Evolutionary conservation across 2,888 invertebrate genomes (phyloP), one percentile per base, ranked within the genome.

Genomic region (Dasypogon diadema): DNA sequence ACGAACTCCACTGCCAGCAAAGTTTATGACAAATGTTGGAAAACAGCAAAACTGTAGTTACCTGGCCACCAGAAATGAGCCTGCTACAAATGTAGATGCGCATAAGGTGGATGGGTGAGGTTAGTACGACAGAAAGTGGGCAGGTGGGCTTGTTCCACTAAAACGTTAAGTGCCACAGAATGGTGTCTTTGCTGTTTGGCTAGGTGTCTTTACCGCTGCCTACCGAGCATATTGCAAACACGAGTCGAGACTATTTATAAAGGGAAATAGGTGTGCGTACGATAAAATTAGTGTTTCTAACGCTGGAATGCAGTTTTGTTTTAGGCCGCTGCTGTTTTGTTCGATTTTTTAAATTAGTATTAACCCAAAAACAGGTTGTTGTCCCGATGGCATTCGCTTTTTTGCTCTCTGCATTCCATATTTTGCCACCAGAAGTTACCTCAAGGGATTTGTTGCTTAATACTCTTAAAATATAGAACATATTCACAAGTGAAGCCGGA

Each of bases 261-360:
- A 65, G 48, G 48, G 48, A 48, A 65, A 60, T 60, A 37, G 60
- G 60, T 60, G 60, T 60, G 60, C 60, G 60, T 60, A 48, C 12
- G 65, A 46, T 46, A 24, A 65, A 65, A 65, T 46, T 48, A 46
- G 42, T 65, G 24, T 16, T 48, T 65, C 65, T 65, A 65, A 48
- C 65, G 46, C n/a, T 22, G 65, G 65, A 65, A 65, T 65, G 65
- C 65, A 65, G 65, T 65, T 65, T 65, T 46, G 65, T 65, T 46
- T 65, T 65, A 30, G 16, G 58, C 18, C 34, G 34, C 58, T 30
- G 30, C 34, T 18, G 58, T 58, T 58, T 58, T 58, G 34, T 58
- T 63, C 21, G 14, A 26, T 65, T 65, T 42, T 65, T 48, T 12
- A 22, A 46, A 46, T 65, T 65, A n/a, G 48, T 46, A 46, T 65